phyloP scores from a whole-genome alignment of 2,888 invertebrate genomes.

The Phalera bucephala region DNA sequence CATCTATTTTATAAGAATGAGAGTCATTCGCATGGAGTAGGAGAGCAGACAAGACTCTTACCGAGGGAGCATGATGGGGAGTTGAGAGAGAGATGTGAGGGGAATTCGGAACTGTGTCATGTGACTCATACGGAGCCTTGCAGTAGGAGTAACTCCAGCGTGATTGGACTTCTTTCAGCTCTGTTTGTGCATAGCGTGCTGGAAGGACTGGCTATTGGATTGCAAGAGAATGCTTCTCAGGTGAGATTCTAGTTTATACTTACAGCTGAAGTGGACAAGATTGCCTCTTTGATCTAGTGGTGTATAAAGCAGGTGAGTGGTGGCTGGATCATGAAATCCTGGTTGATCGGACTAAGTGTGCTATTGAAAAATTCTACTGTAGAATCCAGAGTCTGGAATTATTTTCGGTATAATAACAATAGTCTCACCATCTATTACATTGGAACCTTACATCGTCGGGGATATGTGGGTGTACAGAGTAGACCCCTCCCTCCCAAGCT shows the following conservation, averaged over 20 bases:
- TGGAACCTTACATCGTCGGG: too few relatives aligned
- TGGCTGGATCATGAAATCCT: too few relatives aligned
- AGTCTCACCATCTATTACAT: too few relatives aligned
- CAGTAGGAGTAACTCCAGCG: constrained; percentile 83
- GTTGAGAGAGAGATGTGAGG: constrained; percentile 53
- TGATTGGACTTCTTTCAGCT: constrained; percentile 87
- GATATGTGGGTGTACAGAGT: too few relatives aligned
- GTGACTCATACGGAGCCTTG: constrained; percentile 87
- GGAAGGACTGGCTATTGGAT: constrained; percentile 92
- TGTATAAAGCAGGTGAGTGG: too few relatives aligned
- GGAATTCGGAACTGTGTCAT: constrained; percentile 82
- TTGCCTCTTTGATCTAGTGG: too few relatives aligned
- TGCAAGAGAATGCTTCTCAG: constrained; percentile 85
- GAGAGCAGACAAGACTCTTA: constrained; percentile 54
- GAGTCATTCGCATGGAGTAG: constrained; percentile 36
- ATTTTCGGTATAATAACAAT: too few relatives aligned
- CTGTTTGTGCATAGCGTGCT: constrained; percentile 90
- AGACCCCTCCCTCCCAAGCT: too few relatives aligned
- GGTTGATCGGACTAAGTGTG: too few relatives aligned
- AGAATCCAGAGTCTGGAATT: too few relatives aligned
- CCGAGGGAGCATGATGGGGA: constrained; percentile 48
- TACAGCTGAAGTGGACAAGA: too few relatives aligned
- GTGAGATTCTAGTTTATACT: constrained; percentile 72
- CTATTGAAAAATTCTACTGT: too few relatives aligned
- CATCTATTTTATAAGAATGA: constrained; percentile 81